These are phyloP conservation scores for Acrocyrtus sp. DNA, from an alignment of 2,888 invertebrate genomes.

Conservation along the genomic window DNA sequence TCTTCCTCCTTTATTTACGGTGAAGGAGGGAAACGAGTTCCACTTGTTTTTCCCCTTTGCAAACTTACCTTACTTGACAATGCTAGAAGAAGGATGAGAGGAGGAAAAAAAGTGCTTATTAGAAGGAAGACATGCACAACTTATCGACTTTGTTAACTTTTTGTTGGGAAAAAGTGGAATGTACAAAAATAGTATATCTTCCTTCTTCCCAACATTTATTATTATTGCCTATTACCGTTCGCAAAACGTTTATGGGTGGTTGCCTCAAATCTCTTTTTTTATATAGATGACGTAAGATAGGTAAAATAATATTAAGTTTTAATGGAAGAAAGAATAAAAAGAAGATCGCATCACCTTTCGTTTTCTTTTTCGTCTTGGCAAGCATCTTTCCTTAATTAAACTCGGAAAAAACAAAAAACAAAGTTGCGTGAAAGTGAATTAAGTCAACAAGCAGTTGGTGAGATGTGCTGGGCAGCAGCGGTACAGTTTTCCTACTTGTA, in stretches of 20 bases:
- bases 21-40: background rate
- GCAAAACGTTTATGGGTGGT: too few relatives aligned
- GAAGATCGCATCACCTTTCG: conserved; percentile 21
- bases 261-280: too few relatives aligned
- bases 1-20: background rate
- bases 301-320: too few relatives aligned
- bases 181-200: too few relatives aligned
- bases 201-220: too few relatives aligned
- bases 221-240: too few relatives aligned
- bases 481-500: too few relatives aligned
- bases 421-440: conserved; percentile 43
- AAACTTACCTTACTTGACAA: conserved; percentile 20
- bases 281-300: too few relatives aligned
- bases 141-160: conserved; percentile 37
- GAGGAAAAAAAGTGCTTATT: conserved; percentile 24
- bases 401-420: too few relatives aligned
- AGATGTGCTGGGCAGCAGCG: background rate
- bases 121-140: conserved; percentile 23
- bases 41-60: background rate
- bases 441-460: conserved; percentile 37
- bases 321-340: too few relatives aligned
- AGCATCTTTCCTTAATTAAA: conserved; percentile 44
- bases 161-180: background rate
- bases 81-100: too few relatives aligned
- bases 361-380: conserved; percentile 47